phyloP scores from a whole-genome alignment of 2,113 vertebrate species.

The Pogonocichla stellata region DNA sequence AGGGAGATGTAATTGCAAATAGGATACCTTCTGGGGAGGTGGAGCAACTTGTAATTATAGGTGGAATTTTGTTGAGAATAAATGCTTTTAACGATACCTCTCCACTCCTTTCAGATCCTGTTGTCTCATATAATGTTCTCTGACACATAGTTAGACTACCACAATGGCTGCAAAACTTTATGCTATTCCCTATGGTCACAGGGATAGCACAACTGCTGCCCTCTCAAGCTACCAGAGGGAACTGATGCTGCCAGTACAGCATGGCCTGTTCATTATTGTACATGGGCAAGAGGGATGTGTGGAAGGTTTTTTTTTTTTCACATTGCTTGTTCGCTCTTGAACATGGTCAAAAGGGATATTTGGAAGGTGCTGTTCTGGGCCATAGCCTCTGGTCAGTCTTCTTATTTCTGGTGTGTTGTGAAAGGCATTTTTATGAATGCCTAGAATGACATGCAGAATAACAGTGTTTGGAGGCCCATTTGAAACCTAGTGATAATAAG shows the following conservation, averaged over 20 bases:
- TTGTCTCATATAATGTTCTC: background rate
- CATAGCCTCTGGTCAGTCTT: background rate
- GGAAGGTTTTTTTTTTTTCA: background rate
- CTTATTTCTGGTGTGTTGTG: background rate
- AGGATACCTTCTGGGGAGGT: background rate
- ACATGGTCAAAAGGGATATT: background rate
- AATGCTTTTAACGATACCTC: background rate
- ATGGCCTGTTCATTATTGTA: background rate
- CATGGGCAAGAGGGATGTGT: background rate
- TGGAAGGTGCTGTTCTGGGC: background rate
- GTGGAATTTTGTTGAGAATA: background rate
- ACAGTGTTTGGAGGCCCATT: background rate
- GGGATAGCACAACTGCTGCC: background rate
- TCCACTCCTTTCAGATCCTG: background rate
- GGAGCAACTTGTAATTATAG: background rate
- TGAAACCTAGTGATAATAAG: background rate
- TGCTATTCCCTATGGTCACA: background rate
- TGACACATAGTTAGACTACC: background rate
- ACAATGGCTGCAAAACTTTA: background rate
- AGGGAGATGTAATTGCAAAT: background rate
- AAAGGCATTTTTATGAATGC: background rate
- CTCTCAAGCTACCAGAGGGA: background rate
- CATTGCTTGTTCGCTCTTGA: background rate
- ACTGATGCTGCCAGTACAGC: background rate
- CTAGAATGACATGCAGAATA: background rate